phyloP scores from a whole-genome alignment of 2,113 vertebrate species.

The Dipodomys spectabilis region DNA sequence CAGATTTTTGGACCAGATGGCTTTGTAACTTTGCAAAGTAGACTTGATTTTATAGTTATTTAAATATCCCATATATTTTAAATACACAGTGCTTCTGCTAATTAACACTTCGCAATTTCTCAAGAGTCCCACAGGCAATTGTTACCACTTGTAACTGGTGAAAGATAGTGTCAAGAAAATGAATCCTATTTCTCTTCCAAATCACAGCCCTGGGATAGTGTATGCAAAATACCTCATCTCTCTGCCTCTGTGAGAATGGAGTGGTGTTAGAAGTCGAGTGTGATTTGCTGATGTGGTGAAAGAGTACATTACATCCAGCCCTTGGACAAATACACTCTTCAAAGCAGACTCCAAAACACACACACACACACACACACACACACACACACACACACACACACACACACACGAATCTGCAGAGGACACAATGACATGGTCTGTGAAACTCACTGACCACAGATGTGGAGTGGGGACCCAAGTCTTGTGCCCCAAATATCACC shows the following conservation, averaged over 20 bases:
- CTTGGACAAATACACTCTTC: neutral
- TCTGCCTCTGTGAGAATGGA: neutral
- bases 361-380: accelerated
- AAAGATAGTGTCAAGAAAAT: conserved; percentile 75
- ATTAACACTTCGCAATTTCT: conserved; percentile 80
- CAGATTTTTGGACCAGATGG: conserved; percentile 70
- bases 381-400: neutral
- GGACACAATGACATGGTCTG: neutral
- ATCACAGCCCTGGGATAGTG: neutral
- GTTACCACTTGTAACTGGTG: conserved; percentile 58
- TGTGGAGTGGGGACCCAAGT: too few relatives aligned
- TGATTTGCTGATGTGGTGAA: neutral
- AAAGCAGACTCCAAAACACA: neutral
- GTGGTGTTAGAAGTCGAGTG: neutral
- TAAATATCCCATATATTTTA: conserved; percentile 73
- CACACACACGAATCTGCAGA: neutral
- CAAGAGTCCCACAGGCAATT: conserved; percentile 68
- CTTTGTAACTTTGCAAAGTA: conserved; percentile 63
- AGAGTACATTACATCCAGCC: neutral
- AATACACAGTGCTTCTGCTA: conserved; percentile 73
- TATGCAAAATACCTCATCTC: neutral
- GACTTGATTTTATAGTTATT: conserved; percentile 68
- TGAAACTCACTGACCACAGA: neutral
- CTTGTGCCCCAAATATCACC: neutral
- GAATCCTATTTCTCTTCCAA: conserved; percentile 63